Evolutionary conservation across 2,113 vertebrate species (phyloP).

Genomic region (Neogobius melanostomus): DNA sequence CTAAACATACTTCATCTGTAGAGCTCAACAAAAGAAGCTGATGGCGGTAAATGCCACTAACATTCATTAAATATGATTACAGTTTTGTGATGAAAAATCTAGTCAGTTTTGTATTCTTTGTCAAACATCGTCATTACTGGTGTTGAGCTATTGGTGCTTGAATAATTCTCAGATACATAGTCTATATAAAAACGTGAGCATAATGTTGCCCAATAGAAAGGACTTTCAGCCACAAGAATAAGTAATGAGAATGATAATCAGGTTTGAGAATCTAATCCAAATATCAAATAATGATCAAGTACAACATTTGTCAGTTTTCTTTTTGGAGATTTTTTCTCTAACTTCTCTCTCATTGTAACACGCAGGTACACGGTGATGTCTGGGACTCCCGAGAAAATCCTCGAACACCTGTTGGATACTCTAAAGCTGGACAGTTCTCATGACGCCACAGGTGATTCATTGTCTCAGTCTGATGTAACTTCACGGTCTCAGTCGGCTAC

Average conservation of each 20-base stretch:
- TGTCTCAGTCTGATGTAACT: not conserved
- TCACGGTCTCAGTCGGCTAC: not conserved
- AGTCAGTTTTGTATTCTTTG: not conserved
- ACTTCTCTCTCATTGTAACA: not conserved
- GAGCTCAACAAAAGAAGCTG: too few species aligned
- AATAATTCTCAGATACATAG: not conserved
- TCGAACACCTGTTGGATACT: conserved; percentile 92
- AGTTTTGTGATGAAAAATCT: too few species aligned
- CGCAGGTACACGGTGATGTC: conserved; percentile 91
- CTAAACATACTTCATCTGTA: too few species aligned
- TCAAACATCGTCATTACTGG: not conserved
- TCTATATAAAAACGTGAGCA: too few species aligned
- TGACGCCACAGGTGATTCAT: conserved; percentile 79
- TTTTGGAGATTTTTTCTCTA: not conserved
- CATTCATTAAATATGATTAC: too few species aligned
- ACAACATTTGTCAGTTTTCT: too few species aligned
- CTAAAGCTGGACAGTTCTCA: conserved; percentile 84
- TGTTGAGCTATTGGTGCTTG: not conserved
- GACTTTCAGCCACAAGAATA: too few species aligned
- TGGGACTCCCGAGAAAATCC: conserved; percentile 92
- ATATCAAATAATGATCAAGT: not conserved
- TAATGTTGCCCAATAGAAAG: too few species aligned
- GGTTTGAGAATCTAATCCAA: too few species aligned
- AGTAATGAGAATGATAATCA: too few species aligned
- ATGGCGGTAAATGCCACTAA: too few species aligned